Conservation (phyloP, 2,888 invertebrate species). For the Apamea crenata region DNA sequence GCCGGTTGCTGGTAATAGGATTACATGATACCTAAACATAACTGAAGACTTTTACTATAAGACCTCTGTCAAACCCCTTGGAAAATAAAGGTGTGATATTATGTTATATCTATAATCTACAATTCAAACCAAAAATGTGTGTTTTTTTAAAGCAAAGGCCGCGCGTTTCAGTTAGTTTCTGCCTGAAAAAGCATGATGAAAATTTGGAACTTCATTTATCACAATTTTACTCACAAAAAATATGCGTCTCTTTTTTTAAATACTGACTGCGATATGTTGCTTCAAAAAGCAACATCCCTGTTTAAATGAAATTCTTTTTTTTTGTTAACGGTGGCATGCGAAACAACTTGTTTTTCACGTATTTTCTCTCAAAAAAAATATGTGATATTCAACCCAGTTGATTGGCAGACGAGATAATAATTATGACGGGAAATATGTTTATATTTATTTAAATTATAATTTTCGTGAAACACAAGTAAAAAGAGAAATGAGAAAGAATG, state of each 20-base stretch:
- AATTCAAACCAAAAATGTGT: not conserved
- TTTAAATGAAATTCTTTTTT: conserved; percentile 14
- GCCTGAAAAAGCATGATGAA: not conserved
- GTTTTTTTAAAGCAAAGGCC: not conserved
- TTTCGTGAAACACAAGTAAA: too few relatives aligned
- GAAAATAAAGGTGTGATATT: too few relatives aligned
- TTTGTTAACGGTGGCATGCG: not conserved
- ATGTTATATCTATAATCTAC: not conserved
- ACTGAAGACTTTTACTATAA: too few relatives aligned
- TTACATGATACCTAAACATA: too few relatives aligned
- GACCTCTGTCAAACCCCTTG: too few relatives aligned
- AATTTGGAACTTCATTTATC: not conserved
- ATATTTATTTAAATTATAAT: not conserved
- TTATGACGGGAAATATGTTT: not conserved
- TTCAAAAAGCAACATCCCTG: conserved; percentile 11
- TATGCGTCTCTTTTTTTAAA: not conserved
- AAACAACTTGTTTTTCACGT: not conserved
- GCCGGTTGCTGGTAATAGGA: too few relatives aligned
- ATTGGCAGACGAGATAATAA: not conserved
- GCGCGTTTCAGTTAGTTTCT: not conserved
- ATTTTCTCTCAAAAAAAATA: not conserved
- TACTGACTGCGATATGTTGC: not conserved
- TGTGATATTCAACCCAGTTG: not conserved
- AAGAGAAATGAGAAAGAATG: too few relatives aligned
- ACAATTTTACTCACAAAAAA: not conserved